These are phyloP conservation scores for Homarus gammarus DNA, from an alignment of 2,888 invertebrate species.

Conservation along the genomic window DNA sequence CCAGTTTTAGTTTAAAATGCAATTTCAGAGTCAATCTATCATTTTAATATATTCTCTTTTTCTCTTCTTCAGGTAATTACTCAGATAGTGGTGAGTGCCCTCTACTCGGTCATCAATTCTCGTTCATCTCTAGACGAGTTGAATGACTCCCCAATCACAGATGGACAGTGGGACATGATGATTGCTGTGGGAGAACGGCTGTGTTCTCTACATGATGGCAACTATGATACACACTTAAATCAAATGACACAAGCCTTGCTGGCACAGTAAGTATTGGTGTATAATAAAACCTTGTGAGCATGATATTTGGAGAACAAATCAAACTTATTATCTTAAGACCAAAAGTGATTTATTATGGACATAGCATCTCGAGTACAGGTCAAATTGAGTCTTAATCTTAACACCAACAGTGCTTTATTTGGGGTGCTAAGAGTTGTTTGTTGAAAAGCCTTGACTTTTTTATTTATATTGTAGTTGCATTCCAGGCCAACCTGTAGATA, in stretches of 20 bases:
- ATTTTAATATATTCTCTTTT: neutral
- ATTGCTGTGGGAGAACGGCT: conserved; percentile 74
- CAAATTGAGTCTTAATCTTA: no score
- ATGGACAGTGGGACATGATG: conserved; percentile 75
- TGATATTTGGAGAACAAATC: no score
- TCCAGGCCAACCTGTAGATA: no score
- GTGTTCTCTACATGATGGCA: conserved; percentile 67
- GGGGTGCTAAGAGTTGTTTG: no score
- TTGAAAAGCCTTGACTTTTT: no score
- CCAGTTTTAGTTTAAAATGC: no score
- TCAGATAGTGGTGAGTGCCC: conserved; percentile 71
- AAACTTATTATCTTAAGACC: no score
- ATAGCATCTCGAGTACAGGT: no score
- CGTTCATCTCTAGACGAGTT: conserved; percentile 68
- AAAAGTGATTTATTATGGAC: no score
- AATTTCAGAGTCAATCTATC: neutral
- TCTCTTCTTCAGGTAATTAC: conserved; percentile 64
- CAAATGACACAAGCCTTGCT: conserved; percentile 61
- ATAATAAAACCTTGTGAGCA: no score
- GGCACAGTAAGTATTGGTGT: conserved; percentile 49
- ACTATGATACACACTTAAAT: conserved; percentile 61
- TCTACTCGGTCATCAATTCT: conserved; percentile 73
- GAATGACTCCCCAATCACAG: conserved; percentile 57
- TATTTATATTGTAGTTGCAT: no score
- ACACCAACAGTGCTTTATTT: no score